These are phyloP conservation scores for Enteromius unitaeniatus DNA, from an alignment of 2,797 vertebrate genomes.

Conservation along the genomic window DNA sequence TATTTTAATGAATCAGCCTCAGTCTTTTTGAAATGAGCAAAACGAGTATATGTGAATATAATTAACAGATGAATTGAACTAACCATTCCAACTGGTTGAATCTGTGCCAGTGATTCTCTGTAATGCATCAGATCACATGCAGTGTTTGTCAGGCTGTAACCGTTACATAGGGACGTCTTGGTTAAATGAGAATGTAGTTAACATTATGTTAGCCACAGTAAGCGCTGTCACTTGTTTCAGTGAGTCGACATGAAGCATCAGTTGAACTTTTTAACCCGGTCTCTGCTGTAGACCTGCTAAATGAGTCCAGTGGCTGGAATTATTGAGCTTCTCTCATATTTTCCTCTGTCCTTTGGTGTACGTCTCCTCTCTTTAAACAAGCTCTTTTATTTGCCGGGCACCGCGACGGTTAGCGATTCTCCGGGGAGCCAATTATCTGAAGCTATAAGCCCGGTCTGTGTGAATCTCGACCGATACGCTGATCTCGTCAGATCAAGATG, in stretches of 20 bases:
- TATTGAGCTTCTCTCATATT: slow-evolving; percentile 17
- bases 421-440: slow-evolving; percentile 74
- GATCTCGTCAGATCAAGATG: slow-evolving; percentile 16
- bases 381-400: slow-evolving; percentile 71
- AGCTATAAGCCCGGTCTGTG: slow-evolving; percentile 48
- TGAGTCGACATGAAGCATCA: background rate
- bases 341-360: slow-evolving; percentile 21
- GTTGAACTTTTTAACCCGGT: background rate
- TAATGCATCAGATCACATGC: background rate
- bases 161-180: background rate
- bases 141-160: background rate
- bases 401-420: slow-evolving; percentile 66
- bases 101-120: background rate
- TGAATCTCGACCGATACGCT: background rate
- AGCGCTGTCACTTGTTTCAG: background rate
- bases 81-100: background rate
- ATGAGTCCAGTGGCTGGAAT: slow-evolving; percentile 3
- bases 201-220: too few species aligned
- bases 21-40: background rate
- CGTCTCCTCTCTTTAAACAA: slow-evolving; percentile 62
- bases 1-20: background rate
- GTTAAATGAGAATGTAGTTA: background rate
- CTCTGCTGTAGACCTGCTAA: background rate
- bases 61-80: background rate
- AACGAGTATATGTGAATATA: background rate